Conservation (phyloP, 2,113 vertebrate genomes). For the Poicephalus gulielmi region DNA sequence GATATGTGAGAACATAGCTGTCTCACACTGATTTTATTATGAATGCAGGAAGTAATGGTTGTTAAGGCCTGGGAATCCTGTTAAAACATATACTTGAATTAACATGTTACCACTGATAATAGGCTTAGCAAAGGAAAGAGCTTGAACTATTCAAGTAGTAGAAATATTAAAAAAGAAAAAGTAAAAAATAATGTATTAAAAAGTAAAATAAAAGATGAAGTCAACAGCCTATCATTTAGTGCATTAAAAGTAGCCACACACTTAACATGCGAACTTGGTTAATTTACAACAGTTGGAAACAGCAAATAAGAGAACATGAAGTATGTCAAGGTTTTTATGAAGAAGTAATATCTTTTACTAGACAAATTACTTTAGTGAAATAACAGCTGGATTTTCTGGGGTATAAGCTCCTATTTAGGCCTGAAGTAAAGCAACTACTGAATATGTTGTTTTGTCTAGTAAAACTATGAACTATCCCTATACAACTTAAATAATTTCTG, state of each 20-base stretch:
- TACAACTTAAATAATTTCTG: neutral
- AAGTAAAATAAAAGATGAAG: neutral
- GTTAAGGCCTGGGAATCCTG: constrained; percentile 37
- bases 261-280: neutral
- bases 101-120: constrained; percentile 5
- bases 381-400: constrained; percentile 15
- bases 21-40: constrained; percentile 49
- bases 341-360: neutral
- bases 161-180: neutral
- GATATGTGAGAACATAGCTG: constrained; percentile 43
- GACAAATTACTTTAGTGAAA: constrained; percentile 8
- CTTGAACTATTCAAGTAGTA: neutral
- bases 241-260: neutral
- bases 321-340: neutral
- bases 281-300: neutral
- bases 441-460: neutral
- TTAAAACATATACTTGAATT: constrained; percentile 35
- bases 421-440: neutral
- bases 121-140: neutral
- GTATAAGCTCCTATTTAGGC: neutral
- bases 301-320: neutral
- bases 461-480: neutral
- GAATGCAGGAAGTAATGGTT: constrained; percentile 56
- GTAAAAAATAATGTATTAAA: neutral
- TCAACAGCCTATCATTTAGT: neutral